These are phyloP conservation scores for Cyprinodon variegatus DNA, from an alignment of 2,113 vertebrate genomes.

Conservation along the genomic window DNA sequence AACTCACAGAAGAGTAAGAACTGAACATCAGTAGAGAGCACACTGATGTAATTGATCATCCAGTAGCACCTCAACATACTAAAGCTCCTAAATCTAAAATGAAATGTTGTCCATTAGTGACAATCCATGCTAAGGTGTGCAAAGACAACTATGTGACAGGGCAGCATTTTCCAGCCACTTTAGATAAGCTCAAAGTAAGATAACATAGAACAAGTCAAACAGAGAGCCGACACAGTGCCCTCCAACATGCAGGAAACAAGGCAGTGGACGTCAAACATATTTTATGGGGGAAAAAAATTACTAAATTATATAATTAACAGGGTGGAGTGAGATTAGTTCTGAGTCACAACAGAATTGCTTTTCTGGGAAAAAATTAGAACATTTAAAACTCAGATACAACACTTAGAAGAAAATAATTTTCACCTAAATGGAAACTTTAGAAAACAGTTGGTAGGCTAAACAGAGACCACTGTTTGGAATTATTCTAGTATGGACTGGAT, in stretches of 20 bases:
- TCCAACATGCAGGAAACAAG: not conserved
- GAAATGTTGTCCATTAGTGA: slow-evolving; percentile 25
- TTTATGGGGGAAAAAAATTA: slow-evolving; percentile 31
- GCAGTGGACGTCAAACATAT: not conserved
- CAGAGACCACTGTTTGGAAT: not conserved
- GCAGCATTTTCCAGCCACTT: slow-evolving; percentile 47
- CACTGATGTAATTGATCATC: not conserved
- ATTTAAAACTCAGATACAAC: slow-evolving; percentile 8
- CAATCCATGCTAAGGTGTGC: slow-evolving; percentile 47
- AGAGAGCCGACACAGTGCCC: not conserved
- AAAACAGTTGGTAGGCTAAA: not conserved
- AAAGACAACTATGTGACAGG: slow-evolving; percentile 21
- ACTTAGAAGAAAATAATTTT: not conserved
- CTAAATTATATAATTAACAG: slow-evolving; percentile 7
- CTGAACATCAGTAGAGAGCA: slow-evolving; percentile 14
- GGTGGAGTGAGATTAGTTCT: slow-evolving; percentile 37
- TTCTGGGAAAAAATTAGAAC: slow-evolving; percentile 3
- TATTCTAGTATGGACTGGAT: slow-evolving; percentile 7
- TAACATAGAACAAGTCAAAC: slow-evolving; percentile 19
- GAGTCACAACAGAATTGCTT: not conserved
- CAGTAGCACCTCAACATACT: slow-evolving; percentile 22
- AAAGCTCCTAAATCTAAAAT: slow-evolving; percentile 23
- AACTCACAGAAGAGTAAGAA: slow-evolving; percentile 16
- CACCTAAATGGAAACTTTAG: slow-evolving; percentile 1
- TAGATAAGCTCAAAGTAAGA: slow-evolving; percentile 48